Conservation (phyloP, 2,113 vertebrate species). For the Campylomormyrus tamandua region DNA sequence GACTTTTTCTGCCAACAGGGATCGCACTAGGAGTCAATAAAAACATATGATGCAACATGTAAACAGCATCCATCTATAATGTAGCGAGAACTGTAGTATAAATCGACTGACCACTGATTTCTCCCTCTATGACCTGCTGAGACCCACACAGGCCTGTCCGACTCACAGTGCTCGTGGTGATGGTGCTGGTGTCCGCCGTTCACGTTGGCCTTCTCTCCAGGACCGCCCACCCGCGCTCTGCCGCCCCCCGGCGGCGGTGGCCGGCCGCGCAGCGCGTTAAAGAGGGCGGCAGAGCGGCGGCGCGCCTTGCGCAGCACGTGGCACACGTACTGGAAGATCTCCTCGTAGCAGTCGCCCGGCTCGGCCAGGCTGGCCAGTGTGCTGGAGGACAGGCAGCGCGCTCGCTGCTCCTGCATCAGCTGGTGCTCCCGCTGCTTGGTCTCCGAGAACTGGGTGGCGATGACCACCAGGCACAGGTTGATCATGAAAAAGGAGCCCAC, state of each 20-base stretch:
- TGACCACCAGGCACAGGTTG: conserved; percentile 96
- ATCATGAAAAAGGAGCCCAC: conserved; percentile 80
- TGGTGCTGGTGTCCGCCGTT: conserved; percentile 44
- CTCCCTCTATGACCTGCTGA: neutral
- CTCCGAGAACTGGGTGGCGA: conserved; percentile 95
- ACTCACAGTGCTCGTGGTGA: conserved; percentile 12
- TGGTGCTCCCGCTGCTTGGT: conserved; percentile 96
- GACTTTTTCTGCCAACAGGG: neutral
- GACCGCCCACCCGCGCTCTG: conserved; percentile 21
- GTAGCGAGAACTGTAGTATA: neutral
- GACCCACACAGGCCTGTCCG: neutral
- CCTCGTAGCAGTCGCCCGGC: conserved; percentile 91
- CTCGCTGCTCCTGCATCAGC: conserved; percentile 95
- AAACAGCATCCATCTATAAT: neutral
- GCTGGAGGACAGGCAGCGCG: conserved; percentile 81
- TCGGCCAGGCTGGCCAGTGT: conserved; percentile 83
- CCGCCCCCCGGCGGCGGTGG: conserved; percentile 34
- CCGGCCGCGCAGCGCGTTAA: conserved; percentile 66
- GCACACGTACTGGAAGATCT: conserved; percentile 88
- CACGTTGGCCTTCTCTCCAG: conserved; percentile 28
- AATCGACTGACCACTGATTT: neutral
- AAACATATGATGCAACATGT: neutral
- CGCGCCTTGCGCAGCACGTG: conserved; percentile 82
- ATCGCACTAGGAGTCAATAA: neutral
- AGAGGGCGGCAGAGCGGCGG: conserved; percentile 67